Base-by-base conservation (phyloP, 2,888 invertebrate species). In the Vanessa cardui region DNA sequence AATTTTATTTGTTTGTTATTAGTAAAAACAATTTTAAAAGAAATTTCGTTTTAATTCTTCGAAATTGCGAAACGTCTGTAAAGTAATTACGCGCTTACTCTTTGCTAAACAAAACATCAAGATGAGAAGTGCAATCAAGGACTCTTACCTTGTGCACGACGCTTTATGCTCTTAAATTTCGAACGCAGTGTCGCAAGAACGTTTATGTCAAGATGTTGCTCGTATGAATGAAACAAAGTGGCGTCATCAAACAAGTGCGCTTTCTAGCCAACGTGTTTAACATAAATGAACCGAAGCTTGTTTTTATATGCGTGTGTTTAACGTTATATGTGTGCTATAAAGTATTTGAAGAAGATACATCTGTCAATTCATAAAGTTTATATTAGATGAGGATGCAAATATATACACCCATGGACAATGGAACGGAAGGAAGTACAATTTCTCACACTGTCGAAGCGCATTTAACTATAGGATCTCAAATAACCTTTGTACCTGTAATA, bases 121-220 rank as follows among this genome's bases (percentile, higher is more conserved):
- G 44, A 59, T 66, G 69, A 45, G 66, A 66, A 69, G 69, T 63
- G 69, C 66, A 69, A 60, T 66, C 66, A 33, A 63, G 62, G 45
- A 59, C 56, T 21, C 54, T 65, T 52, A 46, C 62, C 6, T 21
- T 47, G 66, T 50, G 60, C 54, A 60, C 59, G 45, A 26, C 54
- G 54, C 62, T 66, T 63, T 52, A 66, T 49, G 59, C 39, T 46
- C 58, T 61, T 61, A 46, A 50, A 64, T 59, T 66, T 60, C 60
- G 47, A 47, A 47, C 54, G 66, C 60, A 18, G 56, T 46, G 68
- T 64, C 45, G 59, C 58, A 64, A 62, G 59, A 64, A 62, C 62
- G 58, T 54, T 62, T 20, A 58, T 59, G 67, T 64, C 61, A 66
- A 66, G 60, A 66, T 46, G 20, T 49, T 54, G 21, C 50, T 47